Evolutionary conservation across 2,113 vertebrate genomes (phyloP).

Genomic region (Gobiocypris rarus): DNA sequence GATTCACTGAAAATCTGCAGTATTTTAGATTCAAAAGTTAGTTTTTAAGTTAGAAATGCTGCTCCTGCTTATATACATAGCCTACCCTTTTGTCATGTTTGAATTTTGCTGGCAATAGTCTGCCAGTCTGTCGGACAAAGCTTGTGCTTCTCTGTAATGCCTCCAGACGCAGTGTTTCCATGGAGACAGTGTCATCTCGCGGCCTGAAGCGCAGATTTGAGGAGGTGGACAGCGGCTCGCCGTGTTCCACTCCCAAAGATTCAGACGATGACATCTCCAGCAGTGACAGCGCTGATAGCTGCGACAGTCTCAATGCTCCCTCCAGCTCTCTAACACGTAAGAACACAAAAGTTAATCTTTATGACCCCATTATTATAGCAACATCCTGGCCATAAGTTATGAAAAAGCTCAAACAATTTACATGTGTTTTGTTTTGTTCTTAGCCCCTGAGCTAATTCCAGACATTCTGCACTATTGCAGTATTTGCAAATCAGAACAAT

Average conservation of each 20-base stretch:
- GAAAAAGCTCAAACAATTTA: background rate
- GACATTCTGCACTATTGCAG: background rate
- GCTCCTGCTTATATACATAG: background rate
- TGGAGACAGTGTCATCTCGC: conserved; percentile 85
- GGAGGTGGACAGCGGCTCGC: conserved; percentile 88
- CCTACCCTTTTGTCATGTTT: background rate
- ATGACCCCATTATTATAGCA: background rate
- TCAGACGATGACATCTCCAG: conserved; percentile 95
- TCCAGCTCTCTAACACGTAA: conserved; percentile 87
- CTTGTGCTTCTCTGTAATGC: background rate
- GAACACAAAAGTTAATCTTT: conserved; percentile 56
- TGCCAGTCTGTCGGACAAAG: conserved; percentile 17
- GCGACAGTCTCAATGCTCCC: conserved; percentile 92
- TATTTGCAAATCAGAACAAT: background rate
- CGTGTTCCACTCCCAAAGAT: conserved; percentile 83
- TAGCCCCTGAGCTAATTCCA: background rate
- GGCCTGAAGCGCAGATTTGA: conserved; percentile 90
- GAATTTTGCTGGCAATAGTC: background rate
- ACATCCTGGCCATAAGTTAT: background rate
- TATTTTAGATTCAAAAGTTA: background rate
- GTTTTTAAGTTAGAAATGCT: background rate
- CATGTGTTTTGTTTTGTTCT: background rate
- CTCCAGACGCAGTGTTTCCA: conserved; percentile 74
- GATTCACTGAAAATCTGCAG: background rate
- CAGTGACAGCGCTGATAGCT: conserved; percentile 97